These are phyloP conservation scores for Hippocampus barbouri DNA, from an alignment of 2,113 vertebrate species.

Conservation along the genomic window DNA sequence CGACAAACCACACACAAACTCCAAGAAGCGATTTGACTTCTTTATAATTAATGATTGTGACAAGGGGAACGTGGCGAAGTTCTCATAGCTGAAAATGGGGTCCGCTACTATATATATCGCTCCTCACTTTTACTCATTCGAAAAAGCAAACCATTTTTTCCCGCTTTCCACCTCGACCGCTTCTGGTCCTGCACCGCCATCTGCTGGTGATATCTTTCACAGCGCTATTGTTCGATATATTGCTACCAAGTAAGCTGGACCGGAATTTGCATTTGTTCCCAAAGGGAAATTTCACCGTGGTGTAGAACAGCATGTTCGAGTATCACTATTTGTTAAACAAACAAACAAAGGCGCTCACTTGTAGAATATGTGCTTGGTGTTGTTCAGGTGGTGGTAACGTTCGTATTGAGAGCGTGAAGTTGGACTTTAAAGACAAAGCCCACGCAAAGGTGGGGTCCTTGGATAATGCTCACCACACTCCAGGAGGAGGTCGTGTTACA, in stretches of 20 bases:
- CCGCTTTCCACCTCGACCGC: not conserved
- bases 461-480: slow-evolving; percentile 89
- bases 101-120: not conserved
- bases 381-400: slow-evolving; percentile 86
- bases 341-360: not conserved
- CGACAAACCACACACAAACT: not conserved
- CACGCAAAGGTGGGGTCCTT: slow-evolving; percentile 97
- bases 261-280: not conserved
- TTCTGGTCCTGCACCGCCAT: slow-evolving; percentile 37
- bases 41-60: not conserved
- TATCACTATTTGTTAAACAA: not conserved
- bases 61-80: not conserved
- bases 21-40: no score
- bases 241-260: not conserved
- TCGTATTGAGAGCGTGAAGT: slow-evolving; percentile 93
- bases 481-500: slow-evolving; percentile 84
- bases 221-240: not conserved
- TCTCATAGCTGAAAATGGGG: not conserved
- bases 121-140: not conserved
- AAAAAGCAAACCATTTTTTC: not conserved
- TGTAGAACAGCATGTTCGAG: not conserved
- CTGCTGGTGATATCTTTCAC: slow-evolving; percentile 41
- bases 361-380: not conserved
- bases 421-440: slow-evolving; percentile 99
- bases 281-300: not conserved